Base-by-base conservation (phyloP, 2,797 vertebrate genomes). In the Rhabdomys pumilio region DNA sequence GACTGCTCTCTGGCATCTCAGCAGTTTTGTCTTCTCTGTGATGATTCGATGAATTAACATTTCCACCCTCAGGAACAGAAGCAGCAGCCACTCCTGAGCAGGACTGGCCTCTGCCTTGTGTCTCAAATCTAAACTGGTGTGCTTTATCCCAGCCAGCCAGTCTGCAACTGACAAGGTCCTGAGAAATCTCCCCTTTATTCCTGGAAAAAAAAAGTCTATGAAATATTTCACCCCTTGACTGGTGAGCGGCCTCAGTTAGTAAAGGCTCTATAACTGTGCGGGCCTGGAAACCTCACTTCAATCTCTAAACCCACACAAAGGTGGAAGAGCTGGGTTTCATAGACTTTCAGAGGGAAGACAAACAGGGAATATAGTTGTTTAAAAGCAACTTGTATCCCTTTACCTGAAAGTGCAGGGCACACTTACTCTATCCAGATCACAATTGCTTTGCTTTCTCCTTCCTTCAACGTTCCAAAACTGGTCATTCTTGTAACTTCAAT, bases 121-220 rank as follows among this genome's bases (percentile, higher is more conserved):
- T 81, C 6, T 98, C 89, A 92, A 99, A 89, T 65, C 97, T 98
- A 97, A 99, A 99, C 93, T 99, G 99, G 44, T 98, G 98, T 77
- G 98, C 97, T 85, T 99, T 99, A 97, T 99, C 99, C 99, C 99
- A 99, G 97, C 99, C 99, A 88, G 99, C 99, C 97, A 99, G 99
- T 96, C 98, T 99, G 97, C 99, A 99, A 97, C 97, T 98, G 96
- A 99, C 98, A 92, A 99, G 97, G n/a, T 83, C 98, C 53, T 99
- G 99, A 13, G 96, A 97, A 53, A 98, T 63, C 3, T 98, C 98
- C 77, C 99, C 98, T 97, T 98, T 99, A 98, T 99, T 99, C 98
- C 99, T 99, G 97, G 96, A 97, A 44, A 61, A 29, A 92, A 11
- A 1, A 50, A 38, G 38, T 38, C 38, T 38, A 38, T 38, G 20